phyloP scores from a whole-genome alignment of 2,797 vertebrate genomes.

The Schizothorax lantsangensis region DNA sequence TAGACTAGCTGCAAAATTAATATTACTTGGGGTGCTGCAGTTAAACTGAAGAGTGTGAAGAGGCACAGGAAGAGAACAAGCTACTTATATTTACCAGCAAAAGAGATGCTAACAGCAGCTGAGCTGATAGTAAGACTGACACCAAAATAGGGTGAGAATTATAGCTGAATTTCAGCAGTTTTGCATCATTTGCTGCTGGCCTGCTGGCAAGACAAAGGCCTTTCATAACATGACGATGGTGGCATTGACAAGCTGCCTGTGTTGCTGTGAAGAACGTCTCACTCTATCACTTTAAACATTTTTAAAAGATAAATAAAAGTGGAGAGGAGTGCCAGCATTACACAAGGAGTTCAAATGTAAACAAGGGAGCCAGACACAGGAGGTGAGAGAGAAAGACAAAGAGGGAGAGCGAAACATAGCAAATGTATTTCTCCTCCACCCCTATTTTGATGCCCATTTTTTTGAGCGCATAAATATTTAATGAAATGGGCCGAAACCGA shows the following conservation, averaged over 20 bases:
- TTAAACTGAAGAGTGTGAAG: slow-evolving; percentile 74
- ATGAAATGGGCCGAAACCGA: slow-evolving; percentile 96
- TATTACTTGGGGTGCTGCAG: slow-evolving; percentile 78
- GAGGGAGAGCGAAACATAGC: slow-evolving; percentile 71
- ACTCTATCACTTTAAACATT: slow-evolving; percentile 47
- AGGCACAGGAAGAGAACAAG: slow-evolving; percentile 72
- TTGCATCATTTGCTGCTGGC: slow-evolving; percentile 83
- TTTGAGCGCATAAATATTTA: slow-evolving; percentile 95
- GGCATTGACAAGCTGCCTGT: slow-evolving; percentile 42
- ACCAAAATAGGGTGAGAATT: slow-evolving; percentile 40
- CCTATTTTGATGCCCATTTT: slow-evolving; percentile 94
- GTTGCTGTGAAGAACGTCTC: slow-evolving; percentile 42
- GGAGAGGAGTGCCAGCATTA: slow-evolving; percentile 34
- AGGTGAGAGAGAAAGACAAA: slow-evolving; percentile 56
- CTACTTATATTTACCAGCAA: slow-evolving; percentile 73
- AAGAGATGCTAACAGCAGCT: slow-evolving; percentile 61
- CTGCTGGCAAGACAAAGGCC: slow-evolving; percentile 74
- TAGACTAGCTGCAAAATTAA: slow-evolving; percentile 79
- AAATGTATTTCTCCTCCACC: slow-evolving; percentile 91
- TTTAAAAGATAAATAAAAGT: slow-evolving; percentile 47
- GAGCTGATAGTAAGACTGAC: slow-evolving; percentile 21
- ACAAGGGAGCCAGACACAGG: slow-evolving; percentile 33
- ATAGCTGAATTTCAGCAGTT: slow-evolving; percentile 80
- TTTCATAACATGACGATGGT: slow-evolving; percentile 69
- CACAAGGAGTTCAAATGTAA: slow-evolving; percentile 42